Conservation (phyloP, 2,888 invertebrate species). For the Stictocephala bisonia region DNA sequence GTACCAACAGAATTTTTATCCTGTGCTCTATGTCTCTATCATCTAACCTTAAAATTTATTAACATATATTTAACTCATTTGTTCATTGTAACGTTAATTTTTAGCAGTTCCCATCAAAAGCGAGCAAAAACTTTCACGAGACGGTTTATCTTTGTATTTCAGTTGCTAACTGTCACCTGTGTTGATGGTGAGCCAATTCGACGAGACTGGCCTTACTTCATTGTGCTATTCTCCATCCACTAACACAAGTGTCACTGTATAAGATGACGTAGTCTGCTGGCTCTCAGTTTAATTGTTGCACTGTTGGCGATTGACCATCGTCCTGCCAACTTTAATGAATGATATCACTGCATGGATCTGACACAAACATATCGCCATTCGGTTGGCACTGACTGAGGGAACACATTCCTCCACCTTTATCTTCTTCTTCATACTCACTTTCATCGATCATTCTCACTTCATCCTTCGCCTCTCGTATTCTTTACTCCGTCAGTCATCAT, state of each 20-base stretch:
- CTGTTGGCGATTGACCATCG: slow-evolving; percentile 1
- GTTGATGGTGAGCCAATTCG: background rate
- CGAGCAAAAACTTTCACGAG: too few species aligned
- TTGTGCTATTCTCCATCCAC: background rate
- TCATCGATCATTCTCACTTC: background rate
- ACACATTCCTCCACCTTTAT: slow-evolving; percentile 26
- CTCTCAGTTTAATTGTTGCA: slow-evolving; percentile 31
- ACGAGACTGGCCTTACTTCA: background rate
- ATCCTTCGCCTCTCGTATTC: background rate
- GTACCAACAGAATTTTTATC: too few species aligned
- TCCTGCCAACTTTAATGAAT: slow-evolving; percentile 33
- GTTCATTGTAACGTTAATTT: too few species aligned
- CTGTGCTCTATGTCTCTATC: too few species aligned
- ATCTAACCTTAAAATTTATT: too few species aligned
- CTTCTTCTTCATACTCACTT: slow-evolving; percentile 17
- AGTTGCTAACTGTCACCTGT: background rate
- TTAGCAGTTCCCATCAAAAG: too few species aligned
- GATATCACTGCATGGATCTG: slow-evolving; percentile 29
- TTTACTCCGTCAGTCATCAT: background rate
- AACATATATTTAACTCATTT: too few species aligned
- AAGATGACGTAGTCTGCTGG: too few species aligned
- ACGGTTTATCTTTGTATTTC: background rate
- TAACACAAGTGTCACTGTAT: slow-evolving; percentile 26
- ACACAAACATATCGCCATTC: slow-evolving; percentile 34
- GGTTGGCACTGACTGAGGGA: slow-evolving; percentile 32